Conservation (phyloP, 2,797 vertebrate genomes). For the Oryzias dopingdopingensis region DNA sequence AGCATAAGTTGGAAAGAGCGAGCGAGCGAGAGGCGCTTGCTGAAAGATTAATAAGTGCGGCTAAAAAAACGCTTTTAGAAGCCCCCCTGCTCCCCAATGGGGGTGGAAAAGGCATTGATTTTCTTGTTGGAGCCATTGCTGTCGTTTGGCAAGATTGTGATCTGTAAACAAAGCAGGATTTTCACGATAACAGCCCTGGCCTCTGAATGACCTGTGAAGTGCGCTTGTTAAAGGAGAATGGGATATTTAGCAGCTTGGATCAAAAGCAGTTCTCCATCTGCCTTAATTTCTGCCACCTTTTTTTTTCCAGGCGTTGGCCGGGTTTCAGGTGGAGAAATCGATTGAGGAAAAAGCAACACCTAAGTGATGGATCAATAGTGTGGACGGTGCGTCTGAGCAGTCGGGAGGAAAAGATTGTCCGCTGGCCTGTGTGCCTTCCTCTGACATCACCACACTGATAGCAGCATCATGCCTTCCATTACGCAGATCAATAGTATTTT, state of each 20-base stretch:
- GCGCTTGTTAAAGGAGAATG: conserved; percentile 29
- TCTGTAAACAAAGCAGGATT: conserved; percentile 45
- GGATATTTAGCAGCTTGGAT: conserved; percentile 42
- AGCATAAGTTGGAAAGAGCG: conserved; percentile 48
- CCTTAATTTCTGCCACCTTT: conserved; percentile 36
- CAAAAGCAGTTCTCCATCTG: conserved; percentile 23
- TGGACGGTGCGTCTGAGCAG: conserved; percentile 33
- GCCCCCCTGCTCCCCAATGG: conserved; percentile 25
- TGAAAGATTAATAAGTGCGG: conserved; percentile 67
- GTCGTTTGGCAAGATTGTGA: conserved; percentile 51
- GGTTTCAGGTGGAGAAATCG: conserved; percentile 48
- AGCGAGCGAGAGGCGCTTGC: conserved; percentile 47
- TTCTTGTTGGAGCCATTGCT: conserved; percentile 51
- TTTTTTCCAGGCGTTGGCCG: conserved; percentile 27
- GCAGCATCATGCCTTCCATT: conserved; percentile 48
- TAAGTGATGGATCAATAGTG: conserved; percentile 59
- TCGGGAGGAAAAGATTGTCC: conserved; percentile 14
- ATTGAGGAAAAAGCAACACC: conserved; percentile 48
- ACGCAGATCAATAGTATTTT: conserved; percentile 58
- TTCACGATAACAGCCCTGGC: conserved; percentile 53
- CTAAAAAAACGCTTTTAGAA: conserved; percentile 62
- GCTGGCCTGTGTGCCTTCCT: conserved; percentile 24
- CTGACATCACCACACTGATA: conserved; percentile 50
- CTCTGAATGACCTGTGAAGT: conserved; percentile 51
- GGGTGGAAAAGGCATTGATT: conserved; percentile 58